Percentiles rank a stretch among this genome's conserved stretches.
Evolutionary conservation across 2,888 invertebrate genomes (phyloP).

Genomic region (Acleris holmiana): DNA sequence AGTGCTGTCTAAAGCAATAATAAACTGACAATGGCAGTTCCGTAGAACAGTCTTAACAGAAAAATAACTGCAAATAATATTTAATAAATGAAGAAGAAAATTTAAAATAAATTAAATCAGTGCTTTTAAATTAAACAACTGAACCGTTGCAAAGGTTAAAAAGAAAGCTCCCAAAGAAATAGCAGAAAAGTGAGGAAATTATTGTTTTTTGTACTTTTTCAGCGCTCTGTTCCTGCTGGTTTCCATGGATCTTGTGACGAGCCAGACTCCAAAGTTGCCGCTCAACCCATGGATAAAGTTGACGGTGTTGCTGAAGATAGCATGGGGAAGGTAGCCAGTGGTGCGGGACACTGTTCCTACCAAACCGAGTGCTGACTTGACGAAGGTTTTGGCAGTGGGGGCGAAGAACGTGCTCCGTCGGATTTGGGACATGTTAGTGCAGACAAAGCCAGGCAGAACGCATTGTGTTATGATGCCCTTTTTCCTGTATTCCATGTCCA

Average conservation of each 20-base stretch:
- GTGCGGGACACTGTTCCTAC: constrained; percentile 88
- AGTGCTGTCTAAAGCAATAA: too few species aligned
- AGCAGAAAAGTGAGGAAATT: constrained; percentile 48
- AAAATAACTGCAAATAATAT: too few species aligned
- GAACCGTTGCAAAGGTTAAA: not conserved
- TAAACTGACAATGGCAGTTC: too few species aligned
- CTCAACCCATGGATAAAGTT: constrained; percentile 77
- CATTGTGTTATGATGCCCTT: constrained; percentile 91
- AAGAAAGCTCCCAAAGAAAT: constrained; percentile 41
- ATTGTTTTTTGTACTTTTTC: constrained; percentile 78
- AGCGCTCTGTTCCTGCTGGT: constrained; percentile 86
- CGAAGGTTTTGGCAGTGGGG: constrained; percentile 89
- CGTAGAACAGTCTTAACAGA: too few species aligned
- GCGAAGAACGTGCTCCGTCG: constrained; percentile 89
- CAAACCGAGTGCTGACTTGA: constrained; percentile 87
- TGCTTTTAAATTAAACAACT: constrained; percentile 16
- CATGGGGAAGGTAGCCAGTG: constrained; percentile 90
- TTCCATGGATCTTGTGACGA: constrained; percentile 86
- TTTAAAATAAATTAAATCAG: not conserved
- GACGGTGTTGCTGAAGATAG: constrained; percentile 81
- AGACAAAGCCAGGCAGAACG: constrained; percentile 94
- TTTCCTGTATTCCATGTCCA: constrained; percentile 89
- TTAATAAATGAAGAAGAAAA: too few species aligned
- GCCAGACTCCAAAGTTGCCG: constrained; percentile 84
- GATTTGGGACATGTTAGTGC: constrained; percentile 95